A percentile compares a stretch with the other conserved stretches of the same genome.
These are phyloP conservation scores for Beaufortia kweichowensis DNA, from an alignment of 2,113 vertebrate species.

Conservation along the genomic window DNA sequence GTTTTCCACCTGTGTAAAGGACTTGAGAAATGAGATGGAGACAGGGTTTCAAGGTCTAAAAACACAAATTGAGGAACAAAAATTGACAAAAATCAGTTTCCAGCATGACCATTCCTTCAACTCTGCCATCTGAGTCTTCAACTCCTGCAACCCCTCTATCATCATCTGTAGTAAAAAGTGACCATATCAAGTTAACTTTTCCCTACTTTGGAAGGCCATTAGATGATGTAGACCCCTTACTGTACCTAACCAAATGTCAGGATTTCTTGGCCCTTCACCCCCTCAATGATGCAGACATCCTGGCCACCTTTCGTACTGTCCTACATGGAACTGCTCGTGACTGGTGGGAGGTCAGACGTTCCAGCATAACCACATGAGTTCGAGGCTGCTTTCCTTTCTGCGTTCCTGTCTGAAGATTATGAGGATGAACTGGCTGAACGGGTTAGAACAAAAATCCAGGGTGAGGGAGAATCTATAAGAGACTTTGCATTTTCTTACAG, in stretches of 20 bases:
- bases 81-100: not conserved
- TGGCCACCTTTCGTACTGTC: not conserved
- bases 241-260: not conserved
- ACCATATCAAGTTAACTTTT: not conserved
- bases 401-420: not conserved
- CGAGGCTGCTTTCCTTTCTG: not conserved
- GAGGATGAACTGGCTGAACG: constrained; percentile 2
- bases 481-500: not conserved
- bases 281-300: not conserved
- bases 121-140: not conserved
- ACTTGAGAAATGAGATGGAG: no score
- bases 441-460: not conserved
- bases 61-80: not conserved
- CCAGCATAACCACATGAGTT: not conserved
- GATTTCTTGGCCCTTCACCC: not conserved
- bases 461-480: not conserved
- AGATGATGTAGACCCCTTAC: not conserved
- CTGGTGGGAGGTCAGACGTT: not conserved
- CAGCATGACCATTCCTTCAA: not conserved
- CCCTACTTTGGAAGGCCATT: not conserved
- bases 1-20: no score
- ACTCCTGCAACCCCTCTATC: not conserved
- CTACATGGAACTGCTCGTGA: not conserved
- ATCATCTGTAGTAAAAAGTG: not conserved
- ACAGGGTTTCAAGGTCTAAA: no score